Evolutionary conservation across 2,888 invertebrate genomes (phyloP).

Genomic region (Catocala nupta): DNA sequence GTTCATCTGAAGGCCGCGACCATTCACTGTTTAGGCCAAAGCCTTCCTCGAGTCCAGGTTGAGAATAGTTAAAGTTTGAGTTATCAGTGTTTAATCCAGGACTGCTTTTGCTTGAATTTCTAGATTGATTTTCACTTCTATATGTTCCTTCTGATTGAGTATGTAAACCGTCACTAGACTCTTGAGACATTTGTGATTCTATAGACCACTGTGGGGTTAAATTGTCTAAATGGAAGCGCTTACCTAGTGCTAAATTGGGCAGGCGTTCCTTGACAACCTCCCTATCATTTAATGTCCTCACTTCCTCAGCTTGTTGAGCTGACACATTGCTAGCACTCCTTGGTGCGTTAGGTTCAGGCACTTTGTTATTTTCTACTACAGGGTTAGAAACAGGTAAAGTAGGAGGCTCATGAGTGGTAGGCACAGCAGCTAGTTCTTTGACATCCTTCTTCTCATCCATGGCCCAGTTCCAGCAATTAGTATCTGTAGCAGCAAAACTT

Average conservation of each 20-base stretch:
- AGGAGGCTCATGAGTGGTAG: constrained; percentile 46
- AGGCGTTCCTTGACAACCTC: constrained; percentile 76
- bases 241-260: constrained; percentile 80
- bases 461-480: constrained; percentile 88
- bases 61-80: constrained; percentile 77
- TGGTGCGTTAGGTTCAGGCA: constrained; percentile 49
- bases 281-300: constrained; percentile 74
- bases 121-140: constrained; percentile 87
- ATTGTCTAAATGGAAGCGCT: constrained; percentile 77
- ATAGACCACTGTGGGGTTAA: constrained; percentile 89
- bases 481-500: constrained; percentile 86
- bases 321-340: constrained; percentile 50
- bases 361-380: constrained; percentile 53
- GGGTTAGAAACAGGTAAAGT: constrained; percentile 47
- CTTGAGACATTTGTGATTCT: constrained; percentile 89
- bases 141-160: constrained; percentile 89
- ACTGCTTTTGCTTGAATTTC: constrained; percentile 83
- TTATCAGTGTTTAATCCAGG: constrained; percentile 77
- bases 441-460: constrained; percentile 80
- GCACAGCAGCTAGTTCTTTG: constrained; percentile 45
- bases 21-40: constrained; percentile 69
- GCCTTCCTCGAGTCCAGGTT: constrained; percentile 64
- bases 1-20: constrained; percentile 67
- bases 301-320: constrained; percentile 62
- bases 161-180: constrained; percentile 88